These are phyloP conservation scores for Wasmannia auropunctata DNA, from an alignment of 1,140 invertebrate genomes.

Conservation along the genomic window DNA sequence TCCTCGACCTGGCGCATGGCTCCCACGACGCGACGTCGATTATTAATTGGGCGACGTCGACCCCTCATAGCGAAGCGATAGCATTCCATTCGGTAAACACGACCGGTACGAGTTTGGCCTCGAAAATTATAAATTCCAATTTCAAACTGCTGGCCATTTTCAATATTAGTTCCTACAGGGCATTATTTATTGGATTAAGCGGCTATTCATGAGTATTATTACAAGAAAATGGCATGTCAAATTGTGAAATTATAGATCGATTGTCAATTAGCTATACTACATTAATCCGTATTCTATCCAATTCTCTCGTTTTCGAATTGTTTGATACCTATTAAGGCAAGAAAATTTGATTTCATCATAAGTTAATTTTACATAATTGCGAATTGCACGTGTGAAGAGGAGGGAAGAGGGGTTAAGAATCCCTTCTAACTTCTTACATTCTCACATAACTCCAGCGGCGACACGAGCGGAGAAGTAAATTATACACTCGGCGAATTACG, in stretches of 20 bases:
- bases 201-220: not conserved
- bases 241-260: not conserved
- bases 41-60: conserved; percentile 39
- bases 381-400: not conserved
- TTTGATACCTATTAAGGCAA: not conserved
- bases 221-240: not conserved
- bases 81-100: conserved; percentile 19
- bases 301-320: not conserved
- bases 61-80: conserved; percentile 28
- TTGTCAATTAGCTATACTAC: conserved; percentile 1
- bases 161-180: not conserved
- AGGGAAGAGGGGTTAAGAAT: not conserved
- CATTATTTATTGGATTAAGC: not conserved
- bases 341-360: not conserved
- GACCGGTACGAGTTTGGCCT: not conserved
- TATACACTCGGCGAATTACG: not conserved
- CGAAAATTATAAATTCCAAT: conserved; percentile 12
- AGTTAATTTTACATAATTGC: conserved; percentile 12
- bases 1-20: conserved; percentile 15
- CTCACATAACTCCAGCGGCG: not conserved
- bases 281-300: no score
- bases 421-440: not conserved
- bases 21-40: conserved; percentile 21
- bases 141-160: not conserved
- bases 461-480: not conserved